Base-by-base conservation (phyloP, 2,113 vertebrate genomes). In the Zingel zingel region DNA sequence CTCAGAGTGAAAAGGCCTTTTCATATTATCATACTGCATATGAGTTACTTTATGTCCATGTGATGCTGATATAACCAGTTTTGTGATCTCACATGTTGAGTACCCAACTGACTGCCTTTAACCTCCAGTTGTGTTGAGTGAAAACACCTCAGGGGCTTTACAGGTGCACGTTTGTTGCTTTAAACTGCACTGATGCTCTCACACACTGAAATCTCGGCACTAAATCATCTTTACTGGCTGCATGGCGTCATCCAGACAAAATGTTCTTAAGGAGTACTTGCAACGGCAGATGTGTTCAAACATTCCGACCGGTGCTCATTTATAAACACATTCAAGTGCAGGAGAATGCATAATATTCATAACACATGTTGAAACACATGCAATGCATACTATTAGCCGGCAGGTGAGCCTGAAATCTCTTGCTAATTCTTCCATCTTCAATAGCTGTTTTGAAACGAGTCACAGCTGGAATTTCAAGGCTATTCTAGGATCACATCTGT, bases 221-320 rank as follows among this genome's bases (percentile, higher is more conserved):
- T 82, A 78, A 86, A 88, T 90, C 64, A 72, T 70, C 68, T 80
- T 64, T 39, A 74, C 74, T 2, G 39, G 10, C 10, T 68, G 74
- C 67, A 21, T 79, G 74, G 9, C 66, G 39, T 86, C 88, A 86
- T 59, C 56, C 11, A 58, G 64, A 74, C 73, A 83, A 83, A 80
- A 83, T 84, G 76, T 72, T 86, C 74, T 54, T 18, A 2, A 54
- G 56, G 16, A 79, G 16, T 33, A 21, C 27, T 36, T 13, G 15
- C 68, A 51, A 23, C 10, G 15, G 48, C 83, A 90, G 67, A 84
- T 81, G 81, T 79, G 82, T 81, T 83, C 27, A 80, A 51, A 78
- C 68, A 58, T 66, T 45, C 71, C 2, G 15, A 67, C 69, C 18
- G 65, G 58, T 47, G 16, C 68, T 77, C 69, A 71, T 87, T 79